phyloP scores from a whole-genome alignment of 2,113 vertebrate genomes.

The Hemichromis elongatus region DNA sequence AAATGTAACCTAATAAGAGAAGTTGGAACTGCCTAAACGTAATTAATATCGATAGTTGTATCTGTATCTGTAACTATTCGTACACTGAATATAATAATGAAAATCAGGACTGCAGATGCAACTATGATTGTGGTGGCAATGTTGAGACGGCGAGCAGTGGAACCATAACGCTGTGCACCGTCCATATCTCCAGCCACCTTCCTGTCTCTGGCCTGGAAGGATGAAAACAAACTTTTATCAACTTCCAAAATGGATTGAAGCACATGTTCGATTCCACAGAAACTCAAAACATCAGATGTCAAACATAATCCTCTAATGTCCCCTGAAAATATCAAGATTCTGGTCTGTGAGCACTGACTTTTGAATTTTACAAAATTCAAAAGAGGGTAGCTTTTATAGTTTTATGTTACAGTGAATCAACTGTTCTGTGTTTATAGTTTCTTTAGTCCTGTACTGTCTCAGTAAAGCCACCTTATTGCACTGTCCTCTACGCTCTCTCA shows the following conservation, averaged over 20 bases:
- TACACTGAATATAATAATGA: neutral
- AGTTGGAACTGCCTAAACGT: neutral
- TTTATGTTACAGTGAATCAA: neutral
- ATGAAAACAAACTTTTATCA: neutral
- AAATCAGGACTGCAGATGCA: accelerated
- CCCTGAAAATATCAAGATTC: neutral
- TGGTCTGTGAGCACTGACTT: accelerated
- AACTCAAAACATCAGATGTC: neutral
- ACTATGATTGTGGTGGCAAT: neutral
- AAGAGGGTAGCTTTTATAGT: neutral
- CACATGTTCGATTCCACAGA: neutral
- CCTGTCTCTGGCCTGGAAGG: constrained; percentile 52
- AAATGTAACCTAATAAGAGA: neutral
- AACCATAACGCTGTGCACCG: neutral
- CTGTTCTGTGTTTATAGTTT: neutral
- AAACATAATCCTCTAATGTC: neutral
- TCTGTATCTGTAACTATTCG: accelerated
- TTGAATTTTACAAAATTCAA: neutral
- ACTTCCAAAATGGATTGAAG: neutral
- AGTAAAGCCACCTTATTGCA: neutral
- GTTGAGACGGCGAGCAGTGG: constrained; percentile 44
- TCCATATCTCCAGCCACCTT: constrained; percentile 46
- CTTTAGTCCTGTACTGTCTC: neutral
- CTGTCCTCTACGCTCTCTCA: neutral
- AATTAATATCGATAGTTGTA: accelerated